Percentiles rank a stretch among this genome's conserved stretches.
Evolutionary conservation across 2,888 invertebrate genomes (phyloP).

Genomic region (Drosophila buzzatii): DNA sequence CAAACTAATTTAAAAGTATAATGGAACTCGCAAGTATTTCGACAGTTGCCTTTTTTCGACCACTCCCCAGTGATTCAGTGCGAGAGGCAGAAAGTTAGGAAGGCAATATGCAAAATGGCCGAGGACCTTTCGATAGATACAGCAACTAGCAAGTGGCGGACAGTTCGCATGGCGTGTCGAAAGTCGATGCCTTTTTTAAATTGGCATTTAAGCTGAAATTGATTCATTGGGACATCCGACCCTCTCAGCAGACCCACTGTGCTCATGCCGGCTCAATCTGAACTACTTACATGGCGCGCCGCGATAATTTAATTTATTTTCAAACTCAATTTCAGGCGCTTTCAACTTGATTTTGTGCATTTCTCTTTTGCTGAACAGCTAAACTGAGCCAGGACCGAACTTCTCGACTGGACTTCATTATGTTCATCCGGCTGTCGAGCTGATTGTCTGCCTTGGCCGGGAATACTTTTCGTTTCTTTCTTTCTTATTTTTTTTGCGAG

Average conservation of each 20-base stretch:
- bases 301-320: constrained; percentile 78
- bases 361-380: constrained; percentile 44
- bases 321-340: constrained; percentile 72
- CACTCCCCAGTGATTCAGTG: constrained; percentile 18
- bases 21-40: constrained; percentile 66
- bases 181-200: constrained; percentile 71
- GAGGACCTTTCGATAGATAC: constrained; percentile 37
- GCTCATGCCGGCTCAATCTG: constrained; percentile 27
- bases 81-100: constrained; percentile 15
- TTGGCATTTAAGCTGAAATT: constrained; percentile 79
- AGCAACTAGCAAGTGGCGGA: constrained; percentile 49
- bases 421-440: constrained; percentile 50
- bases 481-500: neutral
- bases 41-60: constrained; percentile 26
- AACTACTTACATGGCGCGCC: constrained; percentile 67
- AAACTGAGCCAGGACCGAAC: constrained; percentile 8
- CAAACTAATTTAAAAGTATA: constrained; percentile 78
- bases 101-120: constrained; percentile 69
- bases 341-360: constrained; percentile 67
- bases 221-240: constrained; percentile 65
- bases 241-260: constrained; percentile 10
- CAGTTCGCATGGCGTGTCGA: constrained; percentile 62
- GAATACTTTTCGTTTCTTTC: constrained; percentile 17
- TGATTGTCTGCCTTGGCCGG: constrained; percentile 36
- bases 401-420: constrained; percentile 65